Evolutionary conservation across 2,113 vertebrate genomes (phyloP).

Genomic region (Columba janthina): DNA sequence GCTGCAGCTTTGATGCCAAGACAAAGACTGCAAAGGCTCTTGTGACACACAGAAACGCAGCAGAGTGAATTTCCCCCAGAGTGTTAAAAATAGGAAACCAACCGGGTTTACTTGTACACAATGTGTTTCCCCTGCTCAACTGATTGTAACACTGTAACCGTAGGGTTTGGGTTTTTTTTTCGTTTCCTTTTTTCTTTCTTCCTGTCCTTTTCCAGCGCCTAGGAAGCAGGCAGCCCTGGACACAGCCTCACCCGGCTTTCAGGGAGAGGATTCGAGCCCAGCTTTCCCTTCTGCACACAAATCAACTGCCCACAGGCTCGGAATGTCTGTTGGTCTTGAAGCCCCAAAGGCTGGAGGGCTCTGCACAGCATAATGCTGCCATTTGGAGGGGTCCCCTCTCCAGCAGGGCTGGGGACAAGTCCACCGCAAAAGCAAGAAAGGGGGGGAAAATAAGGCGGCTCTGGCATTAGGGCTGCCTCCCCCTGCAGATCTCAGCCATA

Average conservation of each 20-base stretch:
- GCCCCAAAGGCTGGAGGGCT: background rate
- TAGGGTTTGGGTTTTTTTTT: background rate
- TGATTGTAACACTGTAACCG: background rate
- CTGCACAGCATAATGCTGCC: background rate
- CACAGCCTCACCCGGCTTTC: fast-evolving
- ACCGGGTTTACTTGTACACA: background rate
- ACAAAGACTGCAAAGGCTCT: background rate
- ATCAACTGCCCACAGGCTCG: background rate
- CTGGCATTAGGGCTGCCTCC: background rate
- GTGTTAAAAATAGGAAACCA: background rate
- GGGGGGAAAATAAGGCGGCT: background rate
- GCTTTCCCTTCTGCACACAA: background rate
- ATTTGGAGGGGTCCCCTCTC: background rate
- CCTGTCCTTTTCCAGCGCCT: background rate
- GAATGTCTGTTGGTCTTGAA: fast-evolving
- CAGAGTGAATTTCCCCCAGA: background rate
- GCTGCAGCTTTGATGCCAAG: background rate
- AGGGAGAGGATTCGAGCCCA: background rate
- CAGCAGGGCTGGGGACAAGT: background rate
- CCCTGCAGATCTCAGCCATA: constrained; percentile 4
- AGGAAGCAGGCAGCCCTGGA: background rate
- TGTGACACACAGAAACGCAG: background rate
- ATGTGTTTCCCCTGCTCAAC: background rate
- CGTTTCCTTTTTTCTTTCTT: too few species aligned
- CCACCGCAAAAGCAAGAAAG: background rate